Evolutionary conservation across 1,140 invertebrate species (phyloP).

Genomic region (Metaphire vulgaris): DNA sequence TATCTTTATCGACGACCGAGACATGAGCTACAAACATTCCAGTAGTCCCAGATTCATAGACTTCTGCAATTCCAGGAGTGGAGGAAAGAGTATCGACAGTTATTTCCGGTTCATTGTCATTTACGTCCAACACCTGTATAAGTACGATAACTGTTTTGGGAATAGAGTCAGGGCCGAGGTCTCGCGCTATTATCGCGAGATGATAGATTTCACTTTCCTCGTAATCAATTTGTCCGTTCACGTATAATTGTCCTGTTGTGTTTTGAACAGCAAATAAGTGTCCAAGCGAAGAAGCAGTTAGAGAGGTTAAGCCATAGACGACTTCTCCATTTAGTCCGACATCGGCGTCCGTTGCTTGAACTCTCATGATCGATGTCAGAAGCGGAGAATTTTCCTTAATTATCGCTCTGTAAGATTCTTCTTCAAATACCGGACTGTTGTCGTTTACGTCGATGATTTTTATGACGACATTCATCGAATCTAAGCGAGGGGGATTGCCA

Average conservation of each 20-base stretch:
- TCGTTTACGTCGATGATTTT: slow-evolving; percentile 28
- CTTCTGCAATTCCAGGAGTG: slow-evolving; percentile 11
- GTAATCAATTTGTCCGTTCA: slow-evolving; percentile 16
- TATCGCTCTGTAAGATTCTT: slow-evolving; percentile 10
- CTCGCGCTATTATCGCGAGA: slow-evolving; percentile 17
- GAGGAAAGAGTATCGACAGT: slow-evolving; percentile 21
- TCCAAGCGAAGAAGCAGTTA: not conserved
- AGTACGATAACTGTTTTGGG: slow-evolving; percentile 11
- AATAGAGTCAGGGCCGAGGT: slow-evolving; percentile 24
- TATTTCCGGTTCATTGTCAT: slow-evolving; percentile 47
- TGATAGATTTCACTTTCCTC: slow-evolving; percentile 18
- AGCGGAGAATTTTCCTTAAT: slow-evolving; percentile 72
- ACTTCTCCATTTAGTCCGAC: slow-evolving; percentile 76
- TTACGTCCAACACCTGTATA: slow-evolving; percentile 56
- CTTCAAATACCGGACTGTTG: slow-evolving; percentile 19
- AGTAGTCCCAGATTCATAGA: slow-evolving; percentile 18
- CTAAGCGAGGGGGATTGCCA: slow-evolving; percentile 13
- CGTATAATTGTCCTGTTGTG: slow-evolving; percentile 15
- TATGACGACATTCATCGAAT: slow-evolving; percentile 6
- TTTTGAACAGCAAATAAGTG: slow-evolving; percentile 21
- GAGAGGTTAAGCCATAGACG: slow-evolving; percentile 37
- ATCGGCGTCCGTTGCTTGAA: slow-evolving; percentile 80
- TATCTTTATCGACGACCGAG: slow-evolving; percentile 22
- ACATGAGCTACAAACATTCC: slow-evolving; percentile 30
- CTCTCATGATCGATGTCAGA: slow-evolving; percentile 71